phyloP scores from a whole-genome alignment of 2,888 invertebrate genomes.

The Fragum sueziense region DNA sequence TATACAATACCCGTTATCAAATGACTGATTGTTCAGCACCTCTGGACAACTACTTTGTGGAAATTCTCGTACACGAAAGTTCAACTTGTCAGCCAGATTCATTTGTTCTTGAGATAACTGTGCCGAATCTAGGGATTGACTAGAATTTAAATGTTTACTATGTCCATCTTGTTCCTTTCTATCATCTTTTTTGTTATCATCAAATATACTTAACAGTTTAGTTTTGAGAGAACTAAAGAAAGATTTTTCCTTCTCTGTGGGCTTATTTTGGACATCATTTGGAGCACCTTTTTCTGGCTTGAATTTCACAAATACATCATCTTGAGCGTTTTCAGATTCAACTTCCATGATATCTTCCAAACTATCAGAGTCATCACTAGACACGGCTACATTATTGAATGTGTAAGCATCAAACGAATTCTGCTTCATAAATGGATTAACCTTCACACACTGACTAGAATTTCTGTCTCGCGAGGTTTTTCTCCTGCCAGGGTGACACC shows the following conservation, averaged over 20 bases:
- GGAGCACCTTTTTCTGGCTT: conserved; percentile 35
- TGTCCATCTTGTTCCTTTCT: background rate
- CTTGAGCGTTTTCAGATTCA: conserved; percentile 29
- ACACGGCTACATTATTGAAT: conserved; percentile 42
- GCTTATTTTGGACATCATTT: background rate
- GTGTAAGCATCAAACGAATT: conserved; percentile 43
- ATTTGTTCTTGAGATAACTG: conserved; percentile 42
- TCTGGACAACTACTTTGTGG: conserved; percentile 70
- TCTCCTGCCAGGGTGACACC: background rate
- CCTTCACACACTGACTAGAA: conserved; percentile 10
- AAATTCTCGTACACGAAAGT: conserved; percentile 70
- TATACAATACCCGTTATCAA: background rate
- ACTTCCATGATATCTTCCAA: conserved; percentile 33
- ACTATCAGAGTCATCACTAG: conserved; percentile 29
- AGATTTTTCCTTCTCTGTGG: conserved; percentile 36
- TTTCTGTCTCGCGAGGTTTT: conserved; percentile 10
- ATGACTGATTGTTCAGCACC: background rate
- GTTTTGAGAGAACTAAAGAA: conserved; percentile 62
- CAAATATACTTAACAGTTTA: conserved; percentile 61
- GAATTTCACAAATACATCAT: conserved; percentile 50
- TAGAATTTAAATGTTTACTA: background rate
- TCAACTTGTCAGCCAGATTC: conserved; percentile 42
- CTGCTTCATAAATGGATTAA: conserved; percentile 54
- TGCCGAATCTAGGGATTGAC: background rate
- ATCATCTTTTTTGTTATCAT: conserved; percentile 35